A percentile compares a stretch with the other conserved stretches of the same genome.
Conservation (phyloP, 2,888 invertebrate genomes). For the Octodonta nipae region DNA sequence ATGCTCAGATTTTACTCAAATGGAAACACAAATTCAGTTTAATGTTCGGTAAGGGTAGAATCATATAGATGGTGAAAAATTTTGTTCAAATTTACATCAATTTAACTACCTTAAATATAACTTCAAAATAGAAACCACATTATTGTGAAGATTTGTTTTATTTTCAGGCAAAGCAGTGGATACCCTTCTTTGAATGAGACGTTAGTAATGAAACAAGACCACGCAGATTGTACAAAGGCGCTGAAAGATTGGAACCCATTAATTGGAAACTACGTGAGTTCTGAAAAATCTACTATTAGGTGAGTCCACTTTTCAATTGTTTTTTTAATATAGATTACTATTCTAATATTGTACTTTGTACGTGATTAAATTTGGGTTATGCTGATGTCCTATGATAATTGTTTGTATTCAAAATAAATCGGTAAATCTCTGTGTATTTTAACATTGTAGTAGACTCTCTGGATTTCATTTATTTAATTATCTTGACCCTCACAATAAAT, state of each 20-base stretch:
- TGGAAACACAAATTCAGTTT: neutral
- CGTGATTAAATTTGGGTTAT: too few relatives aligned
- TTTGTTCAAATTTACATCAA: neutral
- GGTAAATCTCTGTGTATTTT: too few relatives aligned
- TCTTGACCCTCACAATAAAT: too few relatives aligned
- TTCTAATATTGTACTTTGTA: too few relatives aligned
- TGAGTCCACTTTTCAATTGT: constrained; percentile 10
- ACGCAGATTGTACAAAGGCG: constrained; percentile 8
- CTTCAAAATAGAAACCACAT: too few relatives aligned
- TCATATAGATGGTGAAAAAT: neutral
- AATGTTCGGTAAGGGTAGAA: neutral
- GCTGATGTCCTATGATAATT: too few relatives aligned
- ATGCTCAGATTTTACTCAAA: neutral
- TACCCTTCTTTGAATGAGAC: constrained; percentile 43
- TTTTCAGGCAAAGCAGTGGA: constrained; percentile 29
- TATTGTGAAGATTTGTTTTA: too few relatives aligned
- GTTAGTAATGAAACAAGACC: constrained; percentile 8
- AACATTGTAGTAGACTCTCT: too few relatives aligned
- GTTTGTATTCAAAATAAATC: too few relatives aligned
- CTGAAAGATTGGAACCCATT: constrained; percentile 16
- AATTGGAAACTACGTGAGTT: constrained; percentile 9
- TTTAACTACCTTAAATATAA: neutral
- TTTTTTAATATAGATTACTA: too few relatives aligned
- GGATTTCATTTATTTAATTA: too few relatives aligned
- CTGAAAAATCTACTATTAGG: constrained; percentile 14